Conservation (phyloP, 2,797 vertebrate genomes). For the Mallotus villosus region DNA sequence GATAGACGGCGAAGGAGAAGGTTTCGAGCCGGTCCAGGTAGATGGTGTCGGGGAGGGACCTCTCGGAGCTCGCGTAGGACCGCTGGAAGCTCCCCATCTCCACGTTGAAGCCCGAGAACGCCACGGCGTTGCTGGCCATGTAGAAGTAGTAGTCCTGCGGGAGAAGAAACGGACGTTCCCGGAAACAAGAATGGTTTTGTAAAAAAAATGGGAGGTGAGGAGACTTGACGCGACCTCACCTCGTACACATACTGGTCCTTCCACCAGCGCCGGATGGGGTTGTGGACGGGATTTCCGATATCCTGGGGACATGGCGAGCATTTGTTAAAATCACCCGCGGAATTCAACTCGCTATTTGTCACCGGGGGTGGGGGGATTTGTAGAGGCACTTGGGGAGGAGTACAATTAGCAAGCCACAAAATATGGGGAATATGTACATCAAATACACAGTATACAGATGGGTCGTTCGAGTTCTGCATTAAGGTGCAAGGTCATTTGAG, state of each 20-base stretch:
- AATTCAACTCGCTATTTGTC: too few species aligned
- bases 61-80: constrained; percentile 29
- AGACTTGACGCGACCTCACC: constrained; percentile 28
- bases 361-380: too few species aligned
- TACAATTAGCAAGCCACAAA: too few species aligned
- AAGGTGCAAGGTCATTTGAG: too few species aligned
- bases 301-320: constrained; percentile 40
- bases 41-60: constrained; percentile 34
- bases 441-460: too few species aligned
- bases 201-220: background rate
- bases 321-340: background rate
- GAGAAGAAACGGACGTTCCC: too few species aligned
- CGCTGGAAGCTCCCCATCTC: constrained; percentile 54
- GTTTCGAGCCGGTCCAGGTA: constrained; percentile 55
- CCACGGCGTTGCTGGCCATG: constrained; percentile 53
- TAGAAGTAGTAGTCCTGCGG: constrained; percentile 61
- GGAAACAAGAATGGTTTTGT: too few species aligned
- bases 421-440: too few species aligned
- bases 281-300: constrained; percentile 57
- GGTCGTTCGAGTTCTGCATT: too few species aligned
- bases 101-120: constrained; percentile 28
- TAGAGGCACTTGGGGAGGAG: too few species aligned
- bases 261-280: constrained; percentile 65
- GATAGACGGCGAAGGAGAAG: constrained; percentile 46
- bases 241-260: constrained; percentile 40